Percentiles rank a stretch among this genome's conserved stretches.
These are phyloP conservation scores for Aptenodytes patagonicus DNA, from an alignment of 2,113 vertebrate genomes.

Conservation along the genomic window DNA sequence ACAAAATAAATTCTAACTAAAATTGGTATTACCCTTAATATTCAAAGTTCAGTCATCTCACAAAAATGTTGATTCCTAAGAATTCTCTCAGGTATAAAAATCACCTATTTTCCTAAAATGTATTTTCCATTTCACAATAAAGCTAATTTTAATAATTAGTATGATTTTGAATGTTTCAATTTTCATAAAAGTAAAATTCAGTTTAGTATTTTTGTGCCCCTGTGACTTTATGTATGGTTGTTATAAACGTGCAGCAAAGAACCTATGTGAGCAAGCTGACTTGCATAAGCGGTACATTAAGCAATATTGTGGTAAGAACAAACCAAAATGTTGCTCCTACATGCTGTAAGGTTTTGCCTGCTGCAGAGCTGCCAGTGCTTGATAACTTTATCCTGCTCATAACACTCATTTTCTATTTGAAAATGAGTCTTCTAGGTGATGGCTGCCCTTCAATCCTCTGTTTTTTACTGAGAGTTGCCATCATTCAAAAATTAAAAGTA, in stretches of 20 bases:
- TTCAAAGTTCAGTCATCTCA: neutral
- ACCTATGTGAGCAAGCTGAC: neutral
- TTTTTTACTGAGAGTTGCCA: neutral
- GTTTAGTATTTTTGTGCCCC: neutral
- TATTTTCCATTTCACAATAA: constrained; percentile 8
- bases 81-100: neutral
- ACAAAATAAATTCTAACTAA: neutral
- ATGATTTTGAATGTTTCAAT: neutral
- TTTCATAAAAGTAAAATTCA: neutral
- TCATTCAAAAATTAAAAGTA: neutral
- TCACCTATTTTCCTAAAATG: neutral
- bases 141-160: neutral
- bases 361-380: neutral
- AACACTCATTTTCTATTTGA: neutral
- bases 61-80: neutral
- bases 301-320: neutral
- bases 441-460: neutral
- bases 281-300: neutral
- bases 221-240: neutral
- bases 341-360: neutral
- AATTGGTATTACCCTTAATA: neutral
- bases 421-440: neutral
- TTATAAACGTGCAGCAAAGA: neutral
- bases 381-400: neutral
- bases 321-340: neutral